Base-by-base conservation (phyloP, 2,797 vertebrate species). In the Lophotriccus pileatus region DNA sequence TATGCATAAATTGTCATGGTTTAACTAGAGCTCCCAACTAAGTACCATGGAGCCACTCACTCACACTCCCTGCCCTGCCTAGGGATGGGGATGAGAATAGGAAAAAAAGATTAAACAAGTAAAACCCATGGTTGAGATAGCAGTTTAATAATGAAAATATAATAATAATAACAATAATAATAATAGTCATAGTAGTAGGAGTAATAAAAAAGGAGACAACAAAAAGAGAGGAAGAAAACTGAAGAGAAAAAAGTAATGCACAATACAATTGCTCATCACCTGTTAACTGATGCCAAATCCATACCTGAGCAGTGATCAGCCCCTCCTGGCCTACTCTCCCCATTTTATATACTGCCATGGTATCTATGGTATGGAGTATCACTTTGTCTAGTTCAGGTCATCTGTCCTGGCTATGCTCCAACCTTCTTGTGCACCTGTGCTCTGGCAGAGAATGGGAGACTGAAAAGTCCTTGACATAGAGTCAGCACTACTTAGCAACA, bases 341-440 rank as follows among this genome's bases (percentile, higher is more conserved):
- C 17, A 7, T 6, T 27, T 46, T 58, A 41, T 23, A 41, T 52
- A 27, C 44, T 20, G 13, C 24, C 24, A 32, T 80, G 37, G 5
- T 6, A 2, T 5, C 30, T 53, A 0, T 47, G 22, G 3, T 20
- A 7, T 17, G 22, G 22, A 66, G 59, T 59, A 66, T 24, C 34
- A 13, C 59, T 72, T 64, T 66, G 20, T 39, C 41, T n/a, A 30
- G 27, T 34, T 47, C 14, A 37, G 20, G 14, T 30, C 58, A 77
- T 17, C 20, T 55, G 23, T 11, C 27, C 32, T 32, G 30, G 27
- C 8, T 47, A 13, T 53, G 7, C 3, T 64, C 14, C 30, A 7
- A n/a, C 14, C 14, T n/a, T 43, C 52, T 72, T 37, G 20, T 30
- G 12, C 13, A n/a, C 9, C 14, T 82, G 19, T 18, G 23, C 39